These are phyloP conservation scores for Stenodera caucasica DNA, from an alignment of 2,888 invertebrate species.

Conservation along the genomic window DNA sequence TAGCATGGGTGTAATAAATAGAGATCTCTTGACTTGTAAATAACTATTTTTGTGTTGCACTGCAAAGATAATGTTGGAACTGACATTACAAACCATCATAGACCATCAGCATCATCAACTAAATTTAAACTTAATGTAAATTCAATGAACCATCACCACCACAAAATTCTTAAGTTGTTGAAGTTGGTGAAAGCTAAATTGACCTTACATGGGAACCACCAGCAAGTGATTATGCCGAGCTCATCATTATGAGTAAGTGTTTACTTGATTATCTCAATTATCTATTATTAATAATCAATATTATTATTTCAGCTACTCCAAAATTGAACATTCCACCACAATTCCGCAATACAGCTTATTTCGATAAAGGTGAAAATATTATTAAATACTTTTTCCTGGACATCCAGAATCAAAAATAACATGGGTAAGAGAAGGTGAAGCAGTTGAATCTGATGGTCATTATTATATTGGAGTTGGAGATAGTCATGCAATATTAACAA, in stretches of 20 bases:
- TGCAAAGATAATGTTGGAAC: constrained; percentile 96
- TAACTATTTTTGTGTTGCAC: too few relatives aligned
- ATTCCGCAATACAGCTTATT: constrained; percentile 95
- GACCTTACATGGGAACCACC: constrained; percentile 95
- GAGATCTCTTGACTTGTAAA: too few relatives aligned
- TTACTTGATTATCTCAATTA: not conserved
- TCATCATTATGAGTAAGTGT: constrained; percentile 90
- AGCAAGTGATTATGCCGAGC: constrained; percentile 86
- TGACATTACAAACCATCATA: constrained; percentile 94
- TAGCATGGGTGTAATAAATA: too few relatives aligned
- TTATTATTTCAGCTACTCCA: constrained; percentile 75
- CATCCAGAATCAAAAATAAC: constrained; percentile 92
- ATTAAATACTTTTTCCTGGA: constrained; percentile 97
- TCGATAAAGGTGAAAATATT: constrained; percentile 97
- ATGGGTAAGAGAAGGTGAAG: constrained; percentile 93
- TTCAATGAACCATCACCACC: constrained; percentile 85
- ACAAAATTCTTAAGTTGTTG: constrained; percentile 81
- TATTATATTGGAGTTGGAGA: constrained; percentile 88
- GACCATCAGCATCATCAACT: constrained; percentile 82
- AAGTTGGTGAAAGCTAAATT: constrained; percentile 89
- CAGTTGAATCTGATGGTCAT: constrained; percentile 88
- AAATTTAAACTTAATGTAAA: constrained; percentile 87
- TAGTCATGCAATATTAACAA: constrained; percentile 92
- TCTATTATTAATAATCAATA: not conserved
- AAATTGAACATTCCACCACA: constrained; percentile 96